Evolutionary conservation across 2,888 invertebrate species (phyloP), one percentile per base, ranked within the genome.

Genomic region (Leucophenga montana): DNA sequence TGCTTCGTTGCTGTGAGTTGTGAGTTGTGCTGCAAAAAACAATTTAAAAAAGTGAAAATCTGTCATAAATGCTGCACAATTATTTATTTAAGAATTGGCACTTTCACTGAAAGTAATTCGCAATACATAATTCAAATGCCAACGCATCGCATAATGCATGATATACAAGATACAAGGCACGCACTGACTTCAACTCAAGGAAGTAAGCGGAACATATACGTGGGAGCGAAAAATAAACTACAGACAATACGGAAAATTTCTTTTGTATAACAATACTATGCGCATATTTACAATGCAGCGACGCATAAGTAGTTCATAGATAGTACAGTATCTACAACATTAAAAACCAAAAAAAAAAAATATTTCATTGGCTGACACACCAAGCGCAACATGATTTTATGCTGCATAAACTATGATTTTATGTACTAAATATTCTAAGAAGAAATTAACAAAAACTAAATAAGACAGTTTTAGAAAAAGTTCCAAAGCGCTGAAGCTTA

Each of bases 131-230:
- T 50, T 50, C 9, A n/a, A 50, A 50, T 50, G 13, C 11, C 9
- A 11, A 46, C 64, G 22, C 27, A 48, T n/a, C 72, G 73, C 84
- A 81, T 81, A 81, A 84, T 75, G 82, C 79, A 84, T 82, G 79
- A 81, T 79, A 84, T n/a, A 50, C 1, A n/a, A 57, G 27, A 2
- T 27, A 22, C 46, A 48, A 46, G 13, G 22, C 20, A n/a, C 22
- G 22, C 20, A 18, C 0, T 20, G 22, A 27, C 22, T 22, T 16
- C 20, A 59, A 9, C 27, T 18, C 62, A 67, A 79, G 79, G 76
- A 76, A 78, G 74, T 73, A 68, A 69, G 66, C 53, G 27, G 27
- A 2, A 66, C 31, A 31, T 4, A 50, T 53, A 62, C 54, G 74
- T 75, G 75, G 76, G 73, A 75, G 75, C 9, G 11, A 11, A 11